A percentile compares a stretch with the other conserved stretches of the same genome.
Conservation (phyloP, 2,797 vertebrate species). For the Chaetophractus vellerosus region DNA sequence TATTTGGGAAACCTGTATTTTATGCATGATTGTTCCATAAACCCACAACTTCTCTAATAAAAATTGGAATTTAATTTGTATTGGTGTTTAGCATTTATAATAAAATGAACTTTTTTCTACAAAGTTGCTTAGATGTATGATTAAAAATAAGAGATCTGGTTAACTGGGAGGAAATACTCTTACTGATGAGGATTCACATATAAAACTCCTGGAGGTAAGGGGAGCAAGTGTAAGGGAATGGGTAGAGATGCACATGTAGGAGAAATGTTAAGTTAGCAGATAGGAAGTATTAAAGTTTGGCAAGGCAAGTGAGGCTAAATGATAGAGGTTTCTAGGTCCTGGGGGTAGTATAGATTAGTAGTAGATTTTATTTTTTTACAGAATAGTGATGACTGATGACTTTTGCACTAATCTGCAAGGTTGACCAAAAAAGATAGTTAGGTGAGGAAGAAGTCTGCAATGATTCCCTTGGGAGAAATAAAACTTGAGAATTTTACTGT, state of each 20-base stretch:
- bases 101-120: constrained; percentile 24
- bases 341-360: not conserved
- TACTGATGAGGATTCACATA: not conserved
- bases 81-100: constrained; percentile 33
- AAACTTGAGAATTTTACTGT: constrained; percentile 31
- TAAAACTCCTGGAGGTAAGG: not conserved
- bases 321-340: not conserved
- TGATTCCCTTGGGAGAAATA: not conserved
- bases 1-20: no score
- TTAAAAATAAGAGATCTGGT: not conserved
- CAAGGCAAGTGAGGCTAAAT: not conserved
- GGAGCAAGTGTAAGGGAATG: not conserved
- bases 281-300: not conserved
- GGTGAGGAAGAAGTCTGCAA: not conserved
- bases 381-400: not conserved
- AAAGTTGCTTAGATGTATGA: not conserved
- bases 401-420: not conserved
- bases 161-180: not conserved
- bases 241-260: not conserved
- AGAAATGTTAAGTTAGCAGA: not conserved
- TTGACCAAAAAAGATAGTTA: not conserved
- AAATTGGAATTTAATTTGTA: not conserved
- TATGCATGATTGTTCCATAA: no score
- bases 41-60: no score
- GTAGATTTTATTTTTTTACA: constrained; percentile 4